A percentile compares a stretch with the other conserved stretches of the same genome.
Conservation (phyloP, 2,797 vertebrate genomes). For the Sciurus vulgaris region DNA sequence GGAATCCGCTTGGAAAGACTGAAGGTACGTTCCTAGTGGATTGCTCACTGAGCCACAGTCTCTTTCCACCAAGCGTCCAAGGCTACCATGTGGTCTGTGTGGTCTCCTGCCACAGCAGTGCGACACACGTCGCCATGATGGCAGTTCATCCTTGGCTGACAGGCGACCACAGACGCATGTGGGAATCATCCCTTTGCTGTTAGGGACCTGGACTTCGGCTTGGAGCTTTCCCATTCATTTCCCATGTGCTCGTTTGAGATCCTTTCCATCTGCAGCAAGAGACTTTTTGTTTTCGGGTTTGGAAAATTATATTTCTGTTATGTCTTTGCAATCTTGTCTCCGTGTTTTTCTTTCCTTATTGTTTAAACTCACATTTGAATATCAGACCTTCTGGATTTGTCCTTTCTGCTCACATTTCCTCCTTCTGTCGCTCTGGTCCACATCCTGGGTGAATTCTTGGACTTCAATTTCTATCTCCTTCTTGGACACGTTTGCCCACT, state of each 20-base stretch:
- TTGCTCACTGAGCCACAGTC: background rate
- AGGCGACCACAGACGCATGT: too few species aligned
- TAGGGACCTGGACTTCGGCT: background rate
- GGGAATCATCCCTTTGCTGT: background rate
- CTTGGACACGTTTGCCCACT: background rate
- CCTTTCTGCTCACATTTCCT: background rate
- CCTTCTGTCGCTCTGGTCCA: background rate
- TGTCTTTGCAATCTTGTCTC: background rate
- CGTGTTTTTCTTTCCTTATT: background rate
- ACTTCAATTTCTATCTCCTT: background rate
- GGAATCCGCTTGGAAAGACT: background rate
- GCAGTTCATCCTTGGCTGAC: background rate
- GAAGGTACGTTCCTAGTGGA: background rate
- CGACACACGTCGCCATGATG: background rate
- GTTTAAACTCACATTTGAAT: background rate
- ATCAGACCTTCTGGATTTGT: background rate
- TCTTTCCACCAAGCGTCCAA: background rate
- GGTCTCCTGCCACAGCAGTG: background rate
- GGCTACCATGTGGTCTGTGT: background rate
- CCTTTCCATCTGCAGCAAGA: background rate
- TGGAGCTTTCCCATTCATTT: background rate
- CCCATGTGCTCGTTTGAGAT: background rate
- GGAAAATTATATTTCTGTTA: background rate
- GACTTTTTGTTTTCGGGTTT: background rate
- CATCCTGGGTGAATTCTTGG: background rate